phyloP scores from a whole-genome alignment of 2,888 invertebrate species.

The Notodonta ziczac region DNA sequence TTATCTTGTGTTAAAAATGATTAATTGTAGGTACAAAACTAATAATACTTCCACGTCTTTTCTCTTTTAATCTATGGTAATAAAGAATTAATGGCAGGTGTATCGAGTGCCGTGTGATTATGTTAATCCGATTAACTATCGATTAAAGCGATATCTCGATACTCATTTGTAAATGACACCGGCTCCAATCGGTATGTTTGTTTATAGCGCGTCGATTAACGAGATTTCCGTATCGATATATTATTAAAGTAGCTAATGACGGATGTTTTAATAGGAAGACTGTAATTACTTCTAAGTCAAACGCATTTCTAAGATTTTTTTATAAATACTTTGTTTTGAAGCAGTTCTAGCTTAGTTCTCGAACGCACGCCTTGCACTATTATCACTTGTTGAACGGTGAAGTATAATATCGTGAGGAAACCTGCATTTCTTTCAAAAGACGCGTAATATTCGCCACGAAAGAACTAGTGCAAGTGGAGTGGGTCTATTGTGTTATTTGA shows the following conservation, averaged over 20 bases:
- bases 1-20: background rate
- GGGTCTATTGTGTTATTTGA: no score
- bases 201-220: constrained; percentile 24
- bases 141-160: constrained; percentile 42
- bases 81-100: constrained; percentile 46
- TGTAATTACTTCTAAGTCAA: background rate
- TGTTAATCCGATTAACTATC: constrained; percentile 54
- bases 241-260: constrained; percentile 12
- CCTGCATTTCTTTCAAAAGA: no score
- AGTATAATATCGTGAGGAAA: no score
- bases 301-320: background rate
- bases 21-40: background rate
- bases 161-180: constrained; percentile 46
- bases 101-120: constrained; percentile 41
- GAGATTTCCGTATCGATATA: constrained; percentile 26
- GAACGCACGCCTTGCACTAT: no score
- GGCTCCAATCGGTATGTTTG: constrained; percentile 16
- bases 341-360: no score
- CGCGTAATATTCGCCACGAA: no score
- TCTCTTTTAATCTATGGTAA: constrained; percentile 17
- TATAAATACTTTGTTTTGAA: no score
- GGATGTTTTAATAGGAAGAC: background rate
- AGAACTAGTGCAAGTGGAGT: no score
- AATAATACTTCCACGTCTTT: background rate
- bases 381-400: no score